phyloP scores from a whole-genome alignment of 2,888 invertebrate species.

The Cheilosia scutellata region DNA sequence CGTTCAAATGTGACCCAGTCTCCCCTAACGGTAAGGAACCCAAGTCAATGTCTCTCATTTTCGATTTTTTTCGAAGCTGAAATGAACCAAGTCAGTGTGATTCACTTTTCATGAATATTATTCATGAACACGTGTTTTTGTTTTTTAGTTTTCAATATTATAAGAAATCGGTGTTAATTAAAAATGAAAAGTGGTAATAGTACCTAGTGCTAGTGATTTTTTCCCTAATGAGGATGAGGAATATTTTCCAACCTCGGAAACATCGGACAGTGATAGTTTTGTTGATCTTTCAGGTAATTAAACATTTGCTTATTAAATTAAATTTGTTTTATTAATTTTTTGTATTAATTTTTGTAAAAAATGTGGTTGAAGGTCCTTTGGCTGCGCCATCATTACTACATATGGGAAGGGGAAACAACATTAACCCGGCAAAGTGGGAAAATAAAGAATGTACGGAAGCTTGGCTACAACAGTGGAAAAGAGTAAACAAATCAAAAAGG shows the following conservation, averaged over 20 bases:
- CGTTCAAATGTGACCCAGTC: too few species aligned
- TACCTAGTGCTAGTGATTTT: neutral
- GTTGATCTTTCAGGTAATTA: neutral
- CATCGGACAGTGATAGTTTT: neutral
- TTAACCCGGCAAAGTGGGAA: neutral
- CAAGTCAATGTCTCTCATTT: too few species aligned
- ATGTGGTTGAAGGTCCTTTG: too few species aligned
- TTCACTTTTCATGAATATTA: neutral
- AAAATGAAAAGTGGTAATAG: neutral
- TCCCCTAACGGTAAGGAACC: too few species aligned
- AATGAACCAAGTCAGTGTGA: neutral
- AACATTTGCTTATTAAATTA: neutral
- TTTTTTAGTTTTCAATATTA: neutral
- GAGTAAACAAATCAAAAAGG: neutral
- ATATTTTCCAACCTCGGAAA: neutral
- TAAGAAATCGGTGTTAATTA: neutral
- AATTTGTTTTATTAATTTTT: neutral
- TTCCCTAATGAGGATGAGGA: neutral
- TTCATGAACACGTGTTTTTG: conserved; percentile 4
- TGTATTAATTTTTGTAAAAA: too few species aligned
- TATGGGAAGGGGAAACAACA: neutral
- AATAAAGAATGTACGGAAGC: neutral
- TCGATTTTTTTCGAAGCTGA: neutral
- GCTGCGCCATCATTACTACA: neutral
- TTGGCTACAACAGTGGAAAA: neutral